Conservation (phyloP, 2,888 invertebrate genomes). For the Rhorus exstirpatorius region DNA sequence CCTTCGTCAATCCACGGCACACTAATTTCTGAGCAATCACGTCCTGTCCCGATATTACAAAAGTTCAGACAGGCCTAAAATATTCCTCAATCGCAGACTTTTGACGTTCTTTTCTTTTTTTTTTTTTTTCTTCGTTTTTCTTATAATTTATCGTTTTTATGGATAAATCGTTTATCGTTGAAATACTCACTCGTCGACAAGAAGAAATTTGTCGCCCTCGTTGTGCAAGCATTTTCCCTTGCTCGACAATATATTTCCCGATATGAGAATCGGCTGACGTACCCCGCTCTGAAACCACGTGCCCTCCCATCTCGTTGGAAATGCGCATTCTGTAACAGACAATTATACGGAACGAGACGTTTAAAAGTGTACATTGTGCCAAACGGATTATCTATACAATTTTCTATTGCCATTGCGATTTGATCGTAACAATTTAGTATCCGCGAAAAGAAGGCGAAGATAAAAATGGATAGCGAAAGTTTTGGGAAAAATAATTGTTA, state of each 20-base stretch:
- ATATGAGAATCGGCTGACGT: slow-evolving; percentile 94
- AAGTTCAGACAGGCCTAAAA: slow-evolving; percentile 57
- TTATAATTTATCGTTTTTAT: slow-evolving; percentile 4
- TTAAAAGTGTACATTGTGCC: too few relatives aligned
- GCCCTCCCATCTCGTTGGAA: slow-evolving; percentile 95
- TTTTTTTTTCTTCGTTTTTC: neutral
- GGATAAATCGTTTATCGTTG: slow-evolving; percentile 10
- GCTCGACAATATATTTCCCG: slow-evolving; percentile 93
- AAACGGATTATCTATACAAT: too few relatives aligned
- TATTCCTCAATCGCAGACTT: slow-evolving; percentile 5
- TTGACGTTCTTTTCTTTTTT: neutral
- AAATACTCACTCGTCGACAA: slow-evolving; percentile 94
- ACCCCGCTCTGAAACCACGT: slow-evolving; percentile 97
- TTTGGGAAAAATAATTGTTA: too few relatives aligned
- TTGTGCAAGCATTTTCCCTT: slow-evolving; percentile 94
- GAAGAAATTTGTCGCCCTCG: slow-evolving; percentile 95
- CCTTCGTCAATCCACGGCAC: slow-evolving; percentile 54
- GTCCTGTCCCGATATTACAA: slow-evolving; percentile 46
- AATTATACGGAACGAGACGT: slow-evolving; percentile 28
- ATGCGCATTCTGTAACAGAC: slow-evolving; percentile 90
- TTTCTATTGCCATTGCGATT: too few relatives aligned
- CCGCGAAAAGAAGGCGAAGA: too few relatives aligned
- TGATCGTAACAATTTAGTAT: too few relatives aligned
- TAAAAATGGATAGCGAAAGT: too few relatives aligned
- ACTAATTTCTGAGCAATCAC: slow-evolving; percentile 64